Base-by-base conservation (phyloP, 1,140 invertebrate species). In the Amphibalanus amphitrite region DNA sequence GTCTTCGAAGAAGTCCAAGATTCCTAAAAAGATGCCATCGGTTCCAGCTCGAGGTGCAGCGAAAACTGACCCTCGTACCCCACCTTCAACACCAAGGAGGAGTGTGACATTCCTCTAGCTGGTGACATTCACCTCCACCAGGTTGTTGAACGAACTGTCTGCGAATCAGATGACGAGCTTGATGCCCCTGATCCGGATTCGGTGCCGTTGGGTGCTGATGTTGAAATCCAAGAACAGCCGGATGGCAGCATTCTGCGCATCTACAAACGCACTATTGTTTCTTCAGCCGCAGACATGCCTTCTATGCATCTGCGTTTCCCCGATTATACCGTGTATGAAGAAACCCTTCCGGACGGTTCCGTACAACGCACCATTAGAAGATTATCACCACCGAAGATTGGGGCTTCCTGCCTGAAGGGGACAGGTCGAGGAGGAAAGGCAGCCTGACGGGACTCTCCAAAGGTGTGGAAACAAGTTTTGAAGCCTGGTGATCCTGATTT, bases 131-230 rank as follows among this genome's bases (percentile, higher is more conserved):
- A 59, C 47, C 20, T 59, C 13, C 72, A 75, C 70, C 72, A 75
- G 67, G 73, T 74, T 28, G 69, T 75, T 20, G 71, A 72, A 70
- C 71, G 73, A 38, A 72, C 74, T 72, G 74, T 72, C 29, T 72
- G 69, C 40, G 70, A 69, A 38, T 72, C 71, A 23, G 68, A 72
- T 33, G 59, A 71, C 59, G 67, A 71, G 59, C 69, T 74, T 68
- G 72, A 72, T 70, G 73, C 71, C 13, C 70, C 73, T 67, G 71
- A 72, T 28, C 47, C 47, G 6, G 10, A 20, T 20, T 59, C 47
- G 6, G 47, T 59, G 10, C 47, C 47, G 47, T 1, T 23, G 1
- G 47, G 47, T 3, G 47, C 47, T 1, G 47, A 59, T 59, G 47
- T 59, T 1, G 47, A 59, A 20, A 59, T 59, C 47, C 47, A 59